Percentiles rank a stretch among this genome's conserved stretches.
phyloP scores from a whole-genome alignment of 1,140 invertebrate genomes.

The Bicyclus anynana region DNA sequence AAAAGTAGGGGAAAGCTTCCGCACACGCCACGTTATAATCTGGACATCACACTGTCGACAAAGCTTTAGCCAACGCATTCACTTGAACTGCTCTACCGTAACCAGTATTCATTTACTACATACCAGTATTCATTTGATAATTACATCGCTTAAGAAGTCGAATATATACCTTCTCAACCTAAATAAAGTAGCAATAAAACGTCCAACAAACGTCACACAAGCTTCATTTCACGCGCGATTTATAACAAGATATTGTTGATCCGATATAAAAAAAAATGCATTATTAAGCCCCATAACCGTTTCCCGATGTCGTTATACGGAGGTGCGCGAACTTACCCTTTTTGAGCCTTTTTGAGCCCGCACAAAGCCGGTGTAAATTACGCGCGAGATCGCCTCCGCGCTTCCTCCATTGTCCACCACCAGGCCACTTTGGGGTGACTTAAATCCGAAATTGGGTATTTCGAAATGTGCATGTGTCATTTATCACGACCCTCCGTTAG shows the following conservation, averaged over 20 bases:
- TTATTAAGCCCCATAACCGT: conserved; percentile 65
- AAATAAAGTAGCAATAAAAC: neutral
- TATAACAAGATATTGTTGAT: conserved; percentile 40
- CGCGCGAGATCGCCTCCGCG: conserved; percentile 42
- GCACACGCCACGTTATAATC: too few species aligned
- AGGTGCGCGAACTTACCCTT: conserved; percentile 42
- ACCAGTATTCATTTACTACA: too few species aligned
- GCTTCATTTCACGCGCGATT: conserved; percentile 48
- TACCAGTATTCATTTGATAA: too few species aligned
- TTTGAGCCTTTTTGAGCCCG: conserved; percentile 29
- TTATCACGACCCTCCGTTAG: conserved; percentile 70
- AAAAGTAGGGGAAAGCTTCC: too few species aligned
- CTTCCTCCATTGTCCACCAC: conserved; percentile 61
- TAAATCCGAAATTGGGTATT: conserved; percentile 79
- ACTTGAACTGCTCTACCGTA: too few species aligned
- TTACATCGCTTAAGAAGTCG: too few species aligned
- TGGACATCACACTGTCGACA: too few species aligned
- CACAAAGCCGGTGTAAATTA: conserved; percentile 62
- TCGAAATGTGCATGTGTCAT: conserved; percentile 78
- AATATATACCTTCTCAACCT: neutral
- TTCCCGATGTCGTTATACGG: conserved; percentile 43
- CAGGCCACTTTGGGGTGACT: conserved; percentile 77
- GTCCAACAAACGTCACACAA: conserved; percentile 25
- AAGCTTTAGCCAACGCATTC: too few species aligned
- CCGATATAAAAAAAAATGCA: conserved; percentile 64